Base-by-base conservation (phyloP, 2,113 vertebrate species). In the Dromaius novaehollandiae region DNA sequence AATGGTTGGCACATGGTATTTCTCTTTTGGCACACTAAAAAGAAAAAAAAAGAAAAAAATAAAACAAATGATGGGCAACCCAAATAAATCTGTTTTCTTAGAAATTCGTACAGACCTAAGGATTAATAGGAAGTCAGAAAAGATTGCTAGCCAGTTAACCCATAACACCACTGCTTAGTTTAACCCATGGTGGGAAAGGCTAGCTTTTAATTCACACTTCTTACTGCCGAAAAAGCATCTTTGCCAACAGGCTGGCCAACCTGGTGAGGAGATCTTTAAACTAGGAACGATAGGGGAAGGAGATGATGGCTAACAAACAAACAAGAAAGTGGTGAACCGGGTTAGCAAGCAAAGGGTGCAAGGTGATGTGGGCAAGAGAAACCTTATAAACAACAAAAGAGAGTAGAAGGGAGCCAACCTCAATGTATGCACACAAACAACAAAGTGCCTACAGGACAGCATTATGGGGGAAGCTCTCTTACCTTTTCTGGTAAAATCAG, bases 51-150 rank as follows among this genome's bases (percentile, higher is more conserved):
- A 44, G n/a, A n/a, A n/a, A n/a, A n/a, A n/a, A n/a, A n/a, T n/a
- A n/a, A n/a, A n/a, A 66, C 13, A 89, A 90, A 90, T 71, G 17
- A 73, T 73, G 16, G 11, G 74, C 42, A 92, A 89, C 70, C 87
- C 93, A 93, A 94, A 91, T 82, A 96, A 89, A 84, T 85, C 82
- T 91, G 66, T 85, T 61, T 85, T 64, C 51, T 84, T 81, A 64
- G 25, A 82, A 85, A 79, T 87, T 44, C 3, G 1, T 71, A 63
- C 56, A 82, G 63, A 86, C 5, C 3, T 71, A 61, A 75, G 34
- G 40, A 78, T 84, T 81, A 53, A n/a, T 42, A 73, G 63, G 36
- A 82, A 82, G 17, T 20, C 38, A 90, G 28, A 60, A 90, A 92
- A 69, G 18, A 69, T 12, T 13, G 6, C 10, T 81, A 94, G 8